Base-by-base conservation (phyloP, 2,888 invertebrate genomes). In the Drosophila nigritarsus region DNA sequence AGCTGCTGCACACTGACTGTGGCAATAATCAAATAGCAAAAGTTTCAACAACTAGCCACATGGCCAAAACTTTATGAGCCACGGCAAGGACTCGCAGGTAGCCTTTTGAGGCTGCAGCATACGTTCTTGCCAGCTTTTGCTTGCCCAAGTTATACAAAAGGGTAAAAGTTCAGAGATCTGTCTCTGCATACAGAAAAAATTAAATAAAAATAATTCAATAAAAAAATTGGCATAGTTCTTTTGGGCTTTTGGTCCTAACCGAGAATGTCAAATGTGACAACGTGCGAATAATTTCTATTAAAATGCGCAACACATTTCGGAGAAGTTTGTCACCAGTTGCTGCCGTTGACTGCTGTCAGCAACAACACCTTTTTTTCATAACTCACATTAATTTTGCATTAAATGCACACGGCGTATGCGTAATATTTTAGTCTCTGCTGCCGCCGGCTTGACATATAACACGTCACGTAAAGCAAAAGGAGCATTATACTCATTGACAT, bases 161-260 rank as follows among this genome's bases (percentile, higher is more conserved):
- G 50, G 49, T 48, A 50, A 18, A 56, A 50, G 50, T 36, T 30
- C 11, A 49, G 38, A 36, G 18, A 56, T 42, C 42, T 42, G 18
- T 60, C 42, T 34, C 29, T 27, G 27, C n/a, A 45, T 1, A 15
- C n/a, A 56, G n/a, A 9, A 24, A 59, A 50, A 63, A 51, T 65
- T 69, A 65, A 69, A 66, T 73, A 82, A 82, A 73, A 76, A 73
- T 87, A 84, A 84, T 87, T 84, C 72, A 84, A 84, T 89, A 69
- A 53, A 53, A 59, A 78, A 66, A 54, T 59, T 68, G 55, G 9
- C 42, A 53, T 45, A 5, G 20, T 15, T 29, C n/a, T 30, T n/a
- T 38, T 32, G 4, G 27, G 29, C 30, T 53, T 59, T 68, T 68
- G 65, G 60, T 61, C 69, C 58, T 70, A 36, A 5, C 18, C 24